A percentile compares a stretch with the other conserved stretches of the same genome.
These are phyloP conservation scores for Nannoperca australis DNA, from an alignment of 2,797 vertebrate genomes.

Conservation along the genomic window DNA sequence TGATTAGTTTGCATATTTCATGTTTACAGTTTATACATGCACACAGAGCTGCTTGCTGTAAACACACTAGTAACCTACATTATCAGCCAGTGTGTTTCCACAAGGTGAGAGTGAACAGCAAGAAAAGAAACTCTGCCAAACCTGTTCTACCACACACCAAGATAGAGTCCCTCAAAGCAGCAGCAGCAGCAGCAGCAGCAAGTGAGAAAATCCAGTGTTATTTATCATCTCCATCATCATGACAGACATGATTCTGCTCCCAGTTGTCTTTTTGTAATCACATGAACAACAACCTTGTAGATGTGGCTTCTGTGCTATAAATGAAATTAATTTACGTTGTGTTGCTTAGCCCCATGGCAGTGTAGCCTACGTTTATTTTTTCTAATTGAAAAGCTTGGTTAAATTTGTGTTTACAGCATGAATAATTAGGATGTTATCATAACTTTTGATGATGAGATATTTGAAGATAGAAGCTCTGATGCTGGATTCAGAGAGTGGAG, in stretches of 20 bases:
- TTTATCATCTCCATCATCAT: slow-evolving; percentile 64
- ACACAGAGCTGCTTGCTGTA: slow-evolving; percentile 75
- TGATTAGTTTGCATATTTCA: slow-evolving; percentile 76
- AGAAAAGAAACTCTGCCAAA: slow-evolving; percentile 37
- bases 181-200: slow-evolving; percentile 24
- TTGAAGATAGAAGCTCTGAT: slow-evolving; percentile 45
- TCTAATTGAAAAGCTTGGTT: slow-evolving; percentile 77
- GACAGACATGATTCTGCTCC: slow-evolving; percentile 61
- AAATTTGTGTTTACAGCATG: slow-evolving; percentile 73
- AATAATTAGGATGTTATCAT: slow-evolving; percentile 76
- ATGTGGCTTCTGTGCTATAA: slow-evolving; percentile 61
- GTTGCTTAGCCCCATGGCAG: slow-evolving; percentile 67
- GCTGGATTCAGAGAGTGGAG: slow-evolving; percentile 14
- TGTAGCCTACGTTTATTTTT: slow-evolving; percentile 51
- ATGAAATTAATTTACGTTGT: slow-evolving; percentile 81
- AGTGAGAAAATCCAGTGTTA: slow-evolving; percentile 27
- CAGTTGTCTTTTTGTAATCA: slow-evolving; percentile 70
- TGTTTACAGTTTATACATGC: slow-evolving; percentile 76
- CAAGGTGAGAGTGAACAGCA: slow-evolving; percentile 15
- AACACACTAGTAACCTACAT: slow-evolving; percentile 67
- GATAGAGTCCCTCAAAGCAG: slow-evolving; percentile 28
- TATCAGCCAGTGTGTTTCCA: slow-evolving; percentile 40
- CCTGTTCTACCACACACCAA: slow-evolving; percentile 37
- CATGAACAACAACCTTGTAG: slow-evolving; percentile 67
- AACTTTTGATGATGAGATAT: slow-evolving; percentile 70